Evolutionary conservation across 2,888 invertebrate species (phyloP), one percentile per base, ranked within the genome.

Genomic region (Microplitis deprimator): DNA sequence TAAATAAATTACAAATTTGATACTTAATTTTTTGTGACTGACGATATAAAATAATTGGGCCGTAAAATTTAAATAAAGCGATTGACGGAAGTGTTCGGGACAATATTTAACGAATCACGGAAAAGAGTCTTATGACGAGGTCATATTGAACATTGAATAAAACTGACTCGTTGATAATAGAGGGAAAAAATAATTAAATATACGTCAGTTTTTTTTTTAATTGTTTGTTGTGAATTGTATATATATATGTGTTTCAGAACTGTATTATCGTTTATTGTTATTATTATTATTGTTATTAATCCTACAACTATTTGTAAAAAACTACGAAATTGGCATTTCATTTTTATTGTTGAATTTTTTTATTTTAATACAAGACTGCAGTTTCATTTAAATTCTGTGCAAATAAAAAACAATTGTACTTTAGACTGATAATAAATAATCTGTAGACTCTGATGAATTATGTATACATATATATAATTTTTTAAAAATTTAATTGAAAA

Each of bases 371-470:
- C 17, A 64, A 64, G 69, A 73, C 65, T 69, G 69, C 8, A 50
- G 40, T 62, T 50, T 17, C 41, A 17, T 73, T 73, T 6, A 41
- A 17, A 68, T 64, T 67, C 62, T 65, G 13, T 59, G 17, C 62
- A 73, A 65, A 41, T 16, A 65, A 69, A 50, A 59, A 38, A 68
- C 69, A 69, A 73, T 73, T 77, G 73, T 13, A 13, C 50, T 73
- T 73, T 10, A 59, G 60, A 39, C 5, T 8, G 1, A 41, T 10
- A 40, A 68, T 61, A 74, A 29, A 64, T 29, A 13, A 29, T 29
- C 4, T 50, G n/a, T 17, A 41, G 29, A 65, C 20, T 64, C 5
- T 17, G 29, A 29, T 4, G 29, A 29, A 29, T 29, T 4, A 29
- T 1, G 29, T 4, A 29, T 29, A 29, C 4, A 4, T 29, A 29